Base-by-base conservation (phyloP, 2,113 vertebrate species). In the Morphnarchus princeps region DNA sequence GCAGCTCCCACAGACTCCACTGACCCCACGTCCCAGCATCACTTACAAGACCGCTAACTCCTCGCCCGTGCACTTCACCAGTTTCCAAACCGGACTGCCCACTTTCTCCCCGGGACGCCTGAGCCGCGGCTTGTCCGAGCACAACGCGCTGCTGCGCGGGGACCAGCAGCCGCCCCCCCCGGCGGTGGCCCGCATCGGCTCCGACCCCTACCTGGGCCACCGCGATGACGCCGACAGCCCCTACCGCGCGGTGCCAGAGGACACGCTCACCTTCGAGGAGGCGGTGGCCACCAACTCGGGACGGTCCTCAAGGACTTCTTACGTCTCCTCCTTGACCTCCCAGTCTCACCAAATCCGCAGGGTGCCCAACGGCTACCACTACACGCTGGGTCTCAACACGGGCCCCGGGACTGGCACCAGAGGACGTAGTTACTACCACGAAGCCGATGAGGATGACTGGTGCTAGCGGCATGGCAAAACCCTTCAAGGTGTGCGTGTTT, bases 21-120 rank as follows among this genome's bases (percentile, higher is more conserved):
- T 99, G 94, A 99, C 99, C 85, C 99, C 99, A 20, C 99, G 99
- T 21, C 99, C 99, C 82, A 99, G 98, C 96, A 98, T 99, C 98
- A 98, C 99, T 94, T 99, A 99, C 98, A 99, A 99, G 98, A 99
- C 99, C 71, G 99, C 99, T 94, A 98, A 99, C 98, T 99, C 99
- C 89, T 99, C 99, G 59, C 99, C 99, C 5, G 98, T 99, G 92
- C 99, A 99, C 97, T 99, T 99, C 95, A 96, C 97, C 50, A 98
- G 97, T 91, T 96, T 97, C 88, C 98, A 98, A 95, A 92, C 96
- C 58, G 71, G 97, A 42, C 72, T 97, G 40, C 97, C 97, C 16
- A 96, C 98, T 43, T 98, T 98, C 97, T 99, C 98, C 96, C 99
- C 99, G 7, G 98, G 99, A 88, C 98, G 98, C 79, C 98, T 99